phyloP scores from a whole-genome alignment of 2,888 invertebrate genomes.

The Glaucopsyche alexis region DNA sequence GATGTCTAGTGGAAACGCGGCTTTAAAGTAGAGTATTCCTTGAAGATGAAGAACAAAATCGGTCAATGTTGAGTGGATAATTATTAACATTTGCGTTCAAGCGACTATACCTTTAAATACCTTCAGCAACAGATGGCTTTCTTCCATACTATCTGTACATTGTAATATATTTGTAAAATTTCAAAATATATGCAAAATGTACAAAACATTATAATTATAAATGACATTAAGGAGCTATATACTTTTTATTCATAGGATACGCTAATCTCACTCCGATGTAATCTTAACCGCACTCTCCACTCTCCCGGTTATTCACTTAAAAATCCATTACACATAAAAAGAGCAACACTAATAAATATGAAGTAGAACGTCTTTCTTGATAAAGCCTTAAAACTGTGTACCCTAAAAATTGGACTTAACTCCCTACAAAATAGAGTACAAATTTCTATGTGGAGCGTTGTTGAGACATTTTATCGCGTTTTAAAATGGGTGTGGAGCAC shows the following conservation, averaged over 20 bases:
- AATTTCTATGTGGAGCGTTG: constrained; percentile 36
- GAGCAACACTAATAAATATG: constrained; percentile 72
- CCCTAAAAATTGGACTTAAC: constrained; percentile 41
- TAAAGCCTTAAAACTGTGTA: constrained; percentile 44
- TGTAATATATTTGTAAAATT: background rate
- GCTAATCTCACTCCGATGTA: constrained; percentile 35
- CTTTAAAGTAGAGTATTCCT: too few relatives aligned
- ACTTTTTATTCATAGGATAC: constrained; percentile 14
- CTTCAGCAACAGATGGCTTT: too few relatives aligned
- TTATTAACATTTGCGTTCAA: too few relatives aligned
- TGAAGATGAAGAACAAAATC: too few relatives aligned
- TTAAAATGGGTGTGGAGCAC: constrained; percentile 61
- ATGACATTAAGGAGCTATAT: background rate
- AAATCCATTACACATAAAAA: constrained; percentile 75
- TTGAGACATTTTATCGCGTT: constrained; percentile 61
- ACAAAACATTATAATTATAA: background rate
- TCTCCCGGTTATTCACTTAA: constrained; percentile 72
- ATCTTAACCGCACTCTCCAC: constrained; percentile 40
- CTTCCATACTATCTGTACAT: too few relatives aligned
- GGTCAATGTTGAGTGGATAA: too few relatives aligned
- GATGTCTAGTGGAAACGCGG: too few relatives aligned
- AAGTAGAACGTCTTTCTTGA: constrained; percentile 57
- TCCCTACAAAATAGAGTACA: constrained; percentile 26
- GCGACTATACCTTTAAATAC: too few relatives aligned
- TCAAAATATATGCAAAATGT: background rate